These are phyloP conservation scores for Cerastis rubricosa DNA, from an alignment of 2,888 invertebrate species.

Conservation along the genomic window DNA sequence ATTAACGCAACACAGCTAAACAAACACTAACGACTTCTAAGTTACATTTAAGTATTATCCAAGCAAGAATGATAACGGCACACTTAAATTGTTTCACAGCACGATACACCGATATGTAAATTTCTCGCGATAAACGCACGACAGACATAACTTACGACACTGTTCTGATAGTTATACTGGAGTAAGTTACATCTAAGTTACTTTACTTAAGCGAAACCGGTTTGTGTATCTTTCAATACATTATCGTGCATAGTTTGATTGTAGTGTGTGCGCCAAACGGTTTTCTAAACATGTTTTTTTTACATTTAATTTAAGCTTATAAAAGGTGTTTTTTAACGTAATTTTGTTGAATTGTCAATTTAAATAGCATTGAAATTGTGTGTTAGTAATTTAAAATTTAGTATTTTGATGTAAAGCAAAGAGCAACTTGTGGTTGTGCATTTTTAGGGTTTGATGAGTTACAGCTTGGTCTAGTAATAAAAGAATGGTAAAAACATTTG, in stretches of 20 bases:
- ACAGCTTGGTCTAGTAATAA: not conserved
- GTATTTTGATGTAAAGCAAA: too few relatives aligned
- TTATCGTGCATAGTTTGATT: conserved; percentile 25
- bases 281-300: conserved; percentile 34
- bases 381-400: not conserved
- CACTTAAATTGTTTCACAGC: conserved; percentile 16
- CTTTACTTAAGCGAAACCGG: conserved; percentile 21
- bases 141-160: conserved; percentile 45
- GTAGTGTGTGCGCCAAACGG: conserved; percentile 30
- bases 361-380: not conserved
- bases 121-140: conserved; percentile 54
- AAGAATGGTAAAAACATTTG: not conserved
- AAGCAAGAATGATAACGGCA: conserved; percentile 39
- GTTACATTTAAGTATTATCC: conserved; percentile 14
- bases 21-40: conserved; percentile 35
- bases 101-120: conserved; percentile 44
- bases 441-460: not conserved
- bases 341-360: not conserved
- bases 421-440: too few relatives aligned
- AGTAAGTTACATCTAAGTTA: conserved; percentile 27
- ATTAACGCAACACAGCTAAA: conserved; percentile 19
- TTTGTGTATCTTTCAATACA: conserved; percentile 28
- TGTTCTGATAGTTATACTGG: conserved; percentile 8
- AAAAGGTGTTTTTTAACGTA: conserved; percentile 19
- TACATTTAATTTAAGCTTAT: conserved; percentile 9